A percentile compares a stretch with the other conserved stretches of the same genome.
Evolutionary conservation across 2,797 vertebrate genomes (phyloP).

Genomic region (Paratrypauchen microcephalus): DNA sequence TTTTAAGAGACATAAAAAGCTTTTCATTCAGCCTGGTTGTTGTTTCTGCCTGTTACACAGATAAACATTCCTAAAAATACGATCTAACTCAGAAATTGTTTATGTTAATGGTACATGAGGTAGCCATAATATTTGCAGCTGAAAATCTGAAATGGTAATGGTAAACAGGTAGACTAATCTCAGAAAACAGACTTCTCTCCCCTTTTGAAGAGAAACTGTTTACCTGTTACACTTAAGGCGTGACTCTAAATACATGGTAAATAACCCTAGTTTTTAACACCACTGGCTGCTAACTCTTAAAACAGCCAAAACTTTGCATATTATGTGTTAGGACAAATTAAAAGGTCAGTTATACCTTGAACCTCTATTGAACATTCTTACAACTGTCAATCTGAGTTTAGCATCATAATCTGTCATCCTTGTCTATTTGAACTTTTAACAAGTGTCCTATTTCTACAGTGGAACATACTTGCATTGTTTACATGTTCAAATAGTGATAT

Average conservation of each 20-base stretch:
- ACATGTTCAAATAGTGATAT: slow-evolving; percentile 11
- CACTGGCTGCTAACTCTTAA: no score
- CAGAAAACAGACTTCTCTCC: not conserved
- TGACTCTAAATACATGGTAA: not conserved
- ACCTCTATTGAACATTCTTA: no score
- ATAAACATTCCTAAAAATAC: not conserved
- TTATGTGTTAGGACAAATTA: no score
- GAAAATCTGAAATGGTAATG: not conserved
- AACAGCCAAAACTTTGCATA: no score
- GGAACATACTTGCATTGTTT: slow-evolving; percentile 34
- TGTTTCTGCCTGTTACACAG: not conserved
- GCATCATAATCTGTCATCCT: no score
- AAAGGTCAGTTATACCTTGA: no score
- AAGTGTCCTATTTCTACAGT: slow-evolving; percentile 13
- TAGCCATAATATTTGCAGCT: slow-evolving; percentile 1
- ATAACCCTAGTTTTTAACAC: not conserved
- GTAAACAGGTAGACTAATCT: slow-evolving; percentile 7
- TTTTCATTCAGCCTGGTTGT: not conserved
- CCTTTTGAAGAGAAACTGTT: not conserved
- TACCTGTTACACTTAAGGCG: not conserved
- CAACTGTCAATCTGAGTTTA: no score
- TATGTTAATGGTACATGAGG: not conserved
- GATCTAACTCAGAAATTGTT: not conserved
- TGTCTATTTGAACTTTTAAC: no score
- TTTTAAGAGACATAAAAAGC: not conserved